Percentiles rank a stretch among this genome's conserved stretches.
phyloP scores from a whole-genome alignment of 1,140 invertebrate genomes.

The Holcopasites calliopsidis region DNA sequence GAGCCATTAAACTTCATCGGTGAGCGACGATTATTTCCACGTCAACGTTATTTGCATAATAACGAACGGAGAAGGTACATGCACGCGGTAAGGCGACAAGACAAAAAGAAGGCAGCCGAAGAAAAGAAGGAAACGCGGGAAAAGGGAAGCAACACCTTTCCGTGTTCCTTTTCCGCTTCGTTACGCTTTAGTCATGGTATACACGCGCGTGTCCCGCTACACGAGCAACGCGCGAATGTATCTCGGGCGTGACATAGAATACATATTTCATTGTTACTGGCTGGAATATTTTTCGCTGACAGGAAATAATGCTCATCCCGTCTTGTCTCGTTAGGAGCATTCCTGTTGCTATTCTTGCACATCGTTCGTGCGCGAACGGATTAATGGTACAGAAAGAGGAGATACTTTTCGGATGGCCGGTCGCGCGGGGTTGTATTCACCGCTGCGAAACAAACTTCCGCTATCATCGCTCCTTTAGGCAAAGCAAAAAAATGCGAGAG shows the following conservation, averaged over 20 bases:
- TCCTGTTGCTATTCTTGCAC: slow-evolving; percentile 30
- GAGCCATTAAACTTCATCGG: neutral
- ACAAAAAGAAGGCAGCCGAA: no score
- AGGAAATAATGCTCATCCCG: slow-evolving; percentile 39
- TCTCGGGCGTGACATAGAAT: slow-evolving; percentile 7
- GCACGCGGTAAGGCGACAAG: neutral
- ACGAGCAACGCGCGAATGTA: no score
- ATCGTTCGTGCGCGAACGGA: slow-evolving; percentile 17
- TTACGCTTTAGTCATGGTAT: slow-evolving; percentile 8
- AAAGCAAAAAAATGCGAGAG: neutral
- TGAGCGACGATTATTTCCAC: neutral
- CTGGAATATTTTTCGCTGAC: slow-evolving; percentile 43
- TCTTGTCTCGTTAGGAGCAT: slow-evolving; percentile 44
- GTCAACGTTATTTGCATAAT: neutral
- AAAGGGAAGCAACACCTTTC: neutral
- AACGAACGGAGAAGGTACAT: neutral
- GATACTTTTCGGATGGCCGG: slow-evolving; percentile 36
- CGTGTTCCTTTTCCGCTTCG: slow-evolving; percentile 23
- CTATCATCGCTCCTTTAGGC: neutral
- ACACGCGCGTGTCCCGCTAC: neutral
- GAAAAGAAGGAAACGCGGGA: neutral
- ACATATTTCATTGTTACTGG: slow-evolving; percentile 39
- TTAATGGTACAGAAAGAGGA: slow-evolving; percentile 33
- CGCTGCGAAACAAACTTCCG: slow-evolving; percentile 25
- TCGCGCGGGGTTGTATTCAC: neutral